phyloP scores from a whole-genome alignment of 1,140 invertebrate genomes.

The Cataglyphis hispanica region DNA sequence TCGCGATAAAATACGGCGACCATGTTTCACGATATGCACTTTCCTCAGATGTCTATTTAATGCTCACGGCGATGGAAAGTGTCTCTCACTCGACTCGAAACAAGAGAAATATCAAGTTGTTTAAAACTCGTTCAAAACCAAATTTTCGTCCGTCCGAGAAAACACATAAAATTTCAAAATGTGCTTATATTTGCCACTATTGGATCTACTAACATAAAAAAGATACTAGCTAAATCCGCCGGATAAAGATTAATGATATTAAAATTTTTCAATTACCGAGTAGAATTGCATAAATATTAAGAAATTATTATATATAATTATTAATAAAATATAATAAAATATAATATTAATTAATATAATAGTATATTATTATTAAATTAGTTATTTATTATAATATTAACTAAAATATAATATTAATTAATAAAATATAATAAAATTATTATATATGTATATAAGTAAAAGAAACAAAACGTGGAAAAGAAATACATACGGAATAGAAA shows the following conservation, averaged over 20 bases:
- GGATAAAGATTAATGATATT: not conserved
- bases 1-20: not conserved
- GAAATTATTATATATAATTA: too few relatives aligned
- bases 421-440: too few relatives aligned
- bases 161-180: not conserved
- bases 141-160: conserved; percentile 61
- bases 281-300: not conserved
- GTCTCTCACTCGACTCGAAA: conserved; percentile 68
- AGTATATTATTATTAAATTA: too few relatives aligned
- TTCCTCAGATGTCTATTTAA: conserved; percentile 71
- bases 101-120: conserved; percentile 70
- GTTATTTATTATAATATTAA: too few relatives aligned
- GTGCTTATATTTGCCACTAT: not conserved
- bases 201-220: not conserved
- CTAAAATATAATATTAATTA: too few relatives aligned
- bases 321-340: too few relatives aligned
- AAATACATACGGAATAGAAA: too few relatives aligned
- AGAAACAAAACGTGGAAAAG: too few relatives aligned
- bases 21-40: conserved; percentile 47
- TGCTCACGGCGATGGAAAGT: conserved; percentile 72
- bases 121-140: conserved; percentile 65
- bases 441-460: too few relatives aligned
- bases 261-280: too few relatives aligned
- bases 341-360: too few relatives aligned
- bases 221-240: not conserved